Conservation (phyloP, 1,140 invertebrate genomes). For the Lepidurus packardi region DNA sequence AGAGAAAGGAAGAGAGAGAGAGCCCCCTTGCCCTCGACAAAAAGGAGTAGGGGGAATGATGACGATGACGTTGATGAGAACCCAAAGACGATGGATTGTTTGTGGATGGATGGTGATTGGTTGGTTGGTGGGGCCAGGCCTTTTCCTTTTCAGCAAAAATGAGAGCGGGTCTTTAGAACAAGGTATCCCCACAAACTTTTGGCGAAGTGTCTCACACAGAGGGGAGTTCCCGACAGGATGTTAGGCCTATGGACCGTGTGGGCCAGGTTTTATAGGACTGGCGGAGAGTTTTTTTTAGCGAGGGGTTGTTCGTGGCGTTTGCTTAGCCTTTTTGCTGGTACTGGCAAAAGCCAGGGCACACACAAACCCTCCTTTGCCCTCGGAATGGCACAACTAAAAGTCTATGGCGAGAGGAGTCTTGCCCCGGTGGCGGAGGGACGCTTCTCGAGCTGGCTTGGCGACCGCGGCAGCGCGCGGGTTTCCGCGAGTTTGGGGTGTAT, state of each 20-base stretch:
- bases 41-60: not conserved
- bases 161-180: too few species aligned
- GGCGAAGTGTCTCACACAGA: not conserved
- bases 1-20: not conserved
- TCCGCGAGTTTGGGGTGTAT: conserved; percentile 11
- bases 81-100: not conserved
- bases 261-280: conserved; percentile 12
- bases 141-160: too few species aligned
- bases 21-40: not conserved
- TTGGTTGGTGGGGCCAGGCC: too few species aligned
- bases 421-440: not conserved
- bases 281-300: not conserved
- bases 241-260: conserved; percentile 2
- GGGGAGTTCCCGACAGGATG: not conserved
- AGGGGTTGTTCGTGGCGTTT: not conserved
- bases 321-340: conserved; percentile 13
- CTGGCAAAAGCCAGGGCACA: not conserved
- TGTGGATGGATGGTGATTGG: too few species aligned
- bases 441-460: conserved; percentile 6
- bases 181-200: not conserved
- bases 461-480: conserved; percentile 16
- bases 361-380: conserved; percentile 21
- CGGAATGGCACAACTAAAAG: conserved; percentile 21
- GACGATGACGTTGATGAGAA: not conserved
- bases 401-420: conserved; percentile 15